A percentile compares a stretch with the other conserved stretches of the same genome.
Conservation (phyloP, 2,113 vertebrate species). For the Typhlomys cinereus region DNA sequence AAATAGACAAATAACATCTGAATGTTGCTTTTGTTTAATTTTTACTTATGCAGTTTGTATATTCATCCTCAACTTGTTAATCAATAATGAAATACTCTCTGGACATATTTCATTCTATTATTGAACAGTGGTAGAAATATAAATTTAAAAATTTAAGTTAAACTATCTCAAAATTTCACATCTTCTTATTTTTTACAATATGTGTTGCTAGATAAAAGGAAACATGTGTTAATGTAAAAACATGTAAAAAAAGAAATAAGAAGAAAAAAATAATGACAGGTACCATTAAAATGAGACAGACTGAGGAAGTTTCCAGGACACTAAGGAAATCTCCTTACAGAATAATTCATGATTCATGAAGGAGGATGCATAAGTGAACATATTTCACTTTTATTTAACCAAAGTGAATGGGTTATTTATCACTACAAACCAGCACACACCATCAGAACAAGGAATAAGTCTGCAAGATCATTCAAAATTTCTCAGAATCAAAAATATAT, state of each 20-base stretch:
- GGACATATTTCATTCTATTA: background rate
- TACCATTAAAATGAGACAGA: background rate
- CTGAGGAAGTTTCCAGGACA: background rate
- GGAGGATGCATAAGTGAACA: background rate
- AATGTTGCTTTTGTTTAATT: background rate
- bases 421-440: background rate
- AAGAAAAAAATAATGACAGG: background rate
- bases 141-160: background rate
- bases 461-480: background rate
- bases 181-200: background rate
- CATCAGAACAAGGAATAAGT: background rate
- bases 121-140: background rate
- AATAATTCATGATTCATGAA: slow-evolving; percentile 1
- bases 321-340: background rate
- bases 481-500: background rate
- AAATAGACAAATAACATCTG: background rate
- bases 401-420: background rate
- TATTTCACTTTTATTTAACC: slow-evolving; percentile 45
- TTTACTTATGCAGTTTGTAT: background rate
- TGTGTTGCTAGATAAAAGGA: background rate
- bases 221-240: background rate
- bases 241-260: background rate
- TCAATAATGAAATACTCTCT: background rate
- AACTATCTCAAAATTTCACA: background rate
- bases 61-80: background rate